These are phyloP conservation scores for Gnathonemus longibarbis DNA, from an alignment of 2,113 vertebrate species.

Conservation along the genomic window DNA sequence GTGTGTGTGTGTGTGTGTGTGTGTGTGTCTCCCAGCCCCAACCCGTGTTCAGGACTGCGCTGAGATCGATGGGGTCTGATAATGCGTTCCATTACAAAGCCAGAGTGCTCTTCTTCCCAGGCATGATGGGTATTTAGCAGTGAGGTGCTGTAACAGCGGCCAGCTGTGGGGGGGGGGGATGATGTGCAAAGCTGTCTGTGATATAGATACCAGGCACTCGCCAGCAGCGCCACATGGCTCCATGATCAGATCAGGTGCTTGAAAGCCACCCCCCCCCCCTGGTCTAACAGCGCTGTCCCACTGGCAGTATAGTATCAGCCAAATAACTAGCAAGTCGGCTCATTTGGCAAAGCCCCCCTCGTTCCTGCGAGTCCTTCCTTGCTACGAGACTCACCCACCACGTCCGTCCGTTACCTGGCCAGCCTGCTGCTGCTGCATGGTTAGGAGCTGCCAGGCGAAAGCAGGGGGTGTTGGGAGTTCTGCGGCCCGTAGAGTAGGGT, in stretches of 20 bases:
- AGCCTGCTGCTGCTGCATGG: not conserved
- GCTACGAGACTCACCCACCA: not conserved
- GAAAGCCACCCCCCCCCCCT: not conserved
- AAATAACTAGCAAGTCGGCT: not conserved
- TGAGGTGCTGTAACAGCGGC: not conserved
- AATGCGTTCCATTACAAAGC: not conserved
- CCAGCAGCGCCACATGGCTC: not conserved
- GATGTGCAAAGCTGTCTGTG: not conserved
- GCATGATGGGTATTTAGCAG: not conserved
- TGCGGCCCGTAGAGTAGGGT: not conserved
- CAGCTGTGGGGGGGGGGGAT: not conserved
- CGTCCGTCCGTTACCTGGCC: not conserved
- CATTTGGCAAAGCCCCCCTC: not conserved
- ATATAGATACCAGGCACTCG: not conserved
- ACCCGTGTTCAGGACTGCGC: not conserved
- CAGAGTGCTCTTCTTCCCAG: not conserved
- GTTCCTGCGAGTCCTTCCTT: not conserved
- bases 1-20: not conserved
- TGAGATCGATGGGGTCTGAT: not conserved
- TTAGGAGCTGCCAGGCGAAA: not conserved
- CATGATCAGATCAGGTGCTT: not conserved
- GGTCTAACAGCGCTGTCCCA: not conserved
- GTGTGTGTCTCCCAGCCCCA: no score
- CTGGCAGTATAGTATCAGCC: not conserved
- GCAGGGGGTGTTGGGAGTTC: not conserved